phyloP scores from a whole-genome alignment of 2,113 vertebrate species.

The Pseudorasbora parva region DNA sequence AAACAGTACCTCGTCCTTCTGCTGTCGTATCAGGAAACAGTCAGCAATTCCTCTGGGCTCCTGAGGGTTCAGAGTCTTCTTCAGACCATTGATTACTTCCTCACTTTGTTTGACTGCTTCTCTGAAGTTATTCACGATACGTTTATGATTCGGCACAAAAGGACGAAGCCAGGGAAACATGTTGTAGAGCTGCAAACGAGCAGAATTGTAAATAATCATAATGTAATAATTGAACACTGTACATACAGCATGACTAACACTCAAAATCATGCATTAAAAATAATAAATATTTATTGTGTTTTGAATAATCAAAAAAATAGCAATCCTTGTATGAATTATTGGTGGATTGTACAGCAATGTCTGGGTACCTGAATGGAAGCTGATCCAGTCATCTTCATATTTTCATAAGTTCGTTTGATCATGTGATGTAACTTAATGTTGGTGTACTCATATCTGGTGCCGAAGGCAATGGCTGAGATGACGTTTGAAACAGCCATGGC shows the following conservation, averaged over 20 bases:
- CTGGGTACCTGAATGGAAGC: slow-evolving; percentile 56
- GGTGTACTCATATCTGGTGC: too few relatives aligned
- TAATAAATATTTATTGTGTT: too few relatives aligned
- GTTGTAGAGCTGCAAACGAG: slow-evolving; percentile 57
- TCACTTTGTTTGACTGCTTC: not conserved
- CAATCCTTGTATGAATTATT: not conserved
- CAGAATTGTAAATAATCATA: not conserved
- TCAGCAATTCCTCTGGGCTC: slow-evolving; percentile 56
- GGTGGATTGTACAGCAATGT: not conserved
- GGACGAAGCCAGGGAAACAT: slow-evolving; percentile 47
- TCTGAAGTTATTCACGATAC: not conserved
- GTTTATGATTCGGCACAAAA: slow-evolving; percentile 23
- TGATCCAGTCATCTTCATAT: slow-evolving; percentile 48
- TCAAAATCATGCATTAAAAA: too few relatives aligned
- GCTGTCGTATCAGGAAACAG: slow-evolving; percentile 54
- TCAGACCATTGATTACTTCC: not conserved
- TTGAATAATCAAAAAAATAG: too few relatives aligned
- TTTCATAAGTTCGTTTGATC: slow-evolving; percentile 1
- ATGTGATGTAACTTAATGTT: too few relatives aligned
- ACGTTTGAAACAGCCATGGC: slow-evolving; percentile 40
- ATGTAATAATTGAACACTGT: not conserved
- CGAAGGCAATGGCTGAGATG: too few relatives aligned
- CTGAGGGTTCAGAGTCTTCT: slow-evolving; percentile 49
- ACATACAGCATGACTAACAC: not conserved
- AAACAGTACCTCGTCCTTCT: slow-evolving; percentile 42